Evolutionary conservation across 2,113 vertebrate genomes (phyloP).

Genomic region (Stegostoma tigrinum): DNA sequence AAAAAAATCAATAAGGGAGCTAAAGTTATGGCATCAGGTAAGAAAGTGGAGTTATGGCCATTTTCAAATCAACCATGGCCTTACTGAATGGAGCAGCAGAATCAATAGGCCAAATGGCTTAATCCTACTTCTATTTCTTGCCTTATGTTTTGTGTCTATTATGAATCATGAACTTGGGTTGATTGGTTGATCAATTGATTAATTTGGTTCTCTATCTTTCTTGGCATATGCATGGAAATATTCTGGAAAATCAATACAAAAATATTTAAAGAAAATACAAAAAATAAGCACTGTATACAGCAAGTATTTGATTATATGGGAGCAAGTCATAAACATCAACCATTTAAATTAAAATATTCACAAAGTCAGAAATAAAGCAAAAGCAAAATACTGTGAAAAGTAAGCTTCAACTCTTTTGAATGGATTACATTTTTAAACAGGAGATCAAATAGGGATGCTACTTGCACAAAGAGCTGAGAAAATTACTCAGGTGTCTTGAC

Average conservation of each 20-base stretch:
- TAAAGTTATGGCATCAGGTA: too few relatives aligned
- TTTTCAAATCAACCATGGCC: too few relatives aligned
- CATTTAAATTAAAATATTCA: not conserved
- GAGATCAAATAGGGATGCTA: not conserved
- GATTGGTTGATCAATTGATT: not conserved
- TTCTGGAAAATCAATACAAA: not conserved
- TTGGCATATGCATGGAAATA: not conserved
- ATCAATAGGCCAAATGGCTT: too few relatives aligned
- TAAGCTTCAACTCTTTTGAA: not conserved
- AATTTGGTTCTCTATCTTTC: not conserved
- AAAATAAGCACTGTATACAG: not conserved
- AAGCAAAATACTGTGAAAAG: not conserved
- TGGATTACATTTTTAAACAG: not conserved
- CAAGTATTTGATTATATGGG: not conserved
- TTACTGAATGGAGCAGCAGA: not conserved
- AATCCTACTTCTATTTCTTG: too few relatives aligned
- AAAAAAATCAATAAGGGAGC: too few relatives aligned
- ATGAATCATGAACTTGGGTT: not conserved
- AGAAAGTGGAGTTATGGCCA: too few relatives aligned
- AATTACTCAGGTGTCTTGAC: not conserved
- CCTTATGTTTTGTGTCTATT: not conserved
- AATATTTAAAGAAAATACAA: not conserved
- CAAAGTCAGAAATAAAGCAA: not conserved
- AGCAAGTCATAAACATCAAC: not conserved
- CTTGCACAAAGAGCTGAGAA: not conserved